These are phyloP conservation scores for Trachymyrmex cornetzi DNA, from an alignment of 1,140 invertebrate genomes.

Conservation along the genomic window DNA sequence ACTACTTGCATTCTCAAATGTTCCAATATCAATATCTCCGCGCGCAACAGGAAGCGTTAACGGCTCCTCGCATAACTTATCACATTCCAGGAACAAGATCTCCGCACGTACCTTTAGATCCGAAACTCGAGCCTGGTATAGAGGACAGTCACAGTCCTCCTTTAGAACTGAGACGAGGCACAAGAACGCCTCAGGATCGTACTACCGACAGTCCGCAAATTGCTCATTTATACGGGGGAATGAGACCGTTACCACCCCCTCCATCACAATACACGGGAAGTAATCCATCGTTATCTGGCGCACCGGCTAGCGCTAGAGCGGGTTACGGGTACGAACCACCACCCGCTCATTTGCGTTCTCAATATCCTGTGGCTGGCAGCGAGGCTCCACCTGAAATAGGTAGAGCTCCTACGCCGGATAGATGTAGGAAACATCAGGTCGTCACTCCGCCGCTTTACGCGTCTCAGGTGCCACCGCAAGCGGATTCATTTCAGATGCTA, in stretches of 20 bases:
- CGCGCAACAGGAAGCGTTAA: conserved; percentile 88
- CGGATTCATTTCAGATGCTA: conserved; percentile 92
- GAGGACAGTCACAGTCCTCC: conserved; percentile 91
- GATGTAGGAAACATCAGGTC: conserved; percentile 87
- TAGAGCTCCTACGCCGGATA: conserved; percentile 86
- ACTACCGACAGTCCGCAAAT: conserved; percentile 92
- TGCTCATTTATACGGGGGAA: conserved; percentile 87
- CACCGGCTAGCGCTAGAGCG: conserved; percentile 79
- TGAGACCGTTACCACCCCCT: conserved; percentile 84
- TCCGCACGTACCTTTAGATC: conserved; percentile 83
- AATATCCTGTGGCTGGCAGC: conserved; percentile 85
- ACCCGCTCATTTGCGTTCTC: conserved; percentile 88
- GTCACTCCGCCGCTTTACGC: conserved; percentile 90
- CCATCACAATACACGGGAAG: conserved; percentile 81
- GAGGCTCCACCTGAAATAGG: conserved; percentile 85
- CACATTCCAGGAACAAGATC: conserved; percentile 84
- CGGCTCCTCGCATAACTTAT: conserved; percentile 86
- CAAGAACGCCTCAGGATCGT: conserved; percentile 90
- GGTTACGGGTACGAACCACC: conserved; percentile 88
- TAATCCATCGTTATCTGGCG: conserved; percentile 75
- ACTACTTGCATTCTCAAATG: conserved; percentile 90
- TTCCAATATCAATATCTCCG: conserved; percentile 92
- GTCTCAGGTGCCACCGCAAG: conserved; percentile 91
- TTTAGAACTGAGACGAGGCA: conserved; percentile 90
- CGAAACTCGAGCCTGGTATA: conserved; percentile 88